Base-by-base conservation (phyloP, 2,113 vertebrate genomes). In the Erythrocercus mccallii region DNA sequence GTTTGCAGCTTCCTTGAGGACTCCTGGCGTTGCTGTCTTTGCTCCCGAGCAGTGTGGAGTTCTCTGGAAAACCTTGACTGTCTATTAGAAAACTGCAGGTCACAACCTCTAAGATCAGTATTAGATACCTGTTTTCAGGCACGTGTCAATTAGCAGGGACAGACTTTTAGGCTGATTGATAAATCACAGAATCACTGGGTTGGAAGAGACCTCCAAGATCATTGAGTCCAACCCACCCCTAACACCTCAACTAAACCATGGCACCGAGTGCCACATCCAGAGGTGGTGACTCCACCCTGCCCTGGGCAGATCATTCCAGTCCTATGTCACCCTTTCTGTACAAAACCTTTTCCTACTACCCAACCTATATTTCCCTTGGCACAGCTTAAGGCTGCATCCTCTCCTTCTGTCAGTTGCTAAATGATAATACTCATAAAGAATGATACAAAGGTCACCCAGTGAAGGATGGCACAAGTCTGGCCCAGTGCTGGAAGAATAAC, bases 101-200 rank as follows among this genome's bases (percentile, higher is more conserved):
- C 11, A 9, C 42, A 74, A 24, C 10, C 51, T 30, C 64, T 21
- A 12, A 54, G 50, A 35, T 77, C 51, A 78, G 9, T 22, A 78
- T 58, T 64, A 35, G 30, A 10, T 21, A 16, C 12, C 0, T 13
- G 2, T 74, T 89, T 88, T 54, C 47, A 60, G 50, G 40, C 53
- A 25, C 0, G 0, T 22, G 13, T 61, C 70, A 47, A 22, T 82
- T 57, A 71, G 35, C 9, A 27, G 40, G 18, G 12, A 12, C 18
- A 21, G 23, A 21, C 24, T 85, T 87, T 68, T 35, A n/a, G 64
- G 27, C 33, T 40, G 85, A 35, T 14, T 11, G 45, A 35, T 45
- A 28, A 61, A 61, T 61, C 58, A 61, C 25, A 38, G 58, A 60
- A 18, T 38, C 35, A 60, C 15, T 6, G 16, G 16, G 35, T 27